Base-by-base conservation (phyloP, 2,797 vertebrate species). In the Rhyacichthys aspro region DNA sequence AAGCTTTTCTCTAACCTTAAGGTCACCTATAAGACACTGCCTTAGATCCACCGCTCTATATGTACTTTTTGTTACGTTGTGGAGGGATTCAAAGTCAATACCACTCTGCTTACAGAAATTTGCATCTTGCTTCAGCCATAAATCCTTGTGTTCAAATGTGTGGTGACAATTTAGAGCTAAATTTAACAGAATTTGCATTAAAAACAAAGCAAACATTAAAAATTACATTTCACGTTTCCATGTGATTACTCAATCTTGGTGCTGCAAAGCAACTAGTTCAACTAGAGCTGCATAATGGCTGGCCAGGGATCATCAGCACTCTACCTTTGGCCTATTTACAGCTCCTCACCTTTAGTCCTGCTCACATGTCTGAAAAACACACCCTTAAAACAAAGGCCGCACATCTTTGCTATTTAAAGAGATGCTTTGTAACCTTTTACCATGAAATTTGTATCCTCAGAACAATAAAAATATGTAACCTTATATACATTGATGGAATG, bases 291-390 rank as follows among this genome's bases (percentile, higher is more conserved):
- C 45, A 52, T 8, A 33, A 43, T 9, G 18, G 23, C 18, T 15
- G 7, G 8, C 12, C 12, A 23, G 14, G 46, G 37, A 39, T 18
- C 41, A 33, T 37, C 6, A 17, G 9, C 32, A 10, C 23, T 19
- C 32, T 36, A 58, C 39, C 61, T 71, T 68, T 50, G 11, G 14
- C 28, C 53, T 0, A 5, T 41, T 45, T 10, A 18, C 17, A 41
- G 3, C 42, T 9, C 15, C 9, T 57, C 60, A 63, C 10, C 49
- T 70, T 63, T 49, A 46, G 43, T 62, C 36, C 6, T 14, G 5
- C 36, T 36, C 36, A 15, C 34, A 37, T 34, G 36, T 41, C 50
- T 54, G 11, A 38, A 33, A 43, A 11, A 41, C 16, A 19, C 34
- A 19, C 47, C 16, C 19, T 19, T 12, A 46, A 18, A 18, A 44